Conservation (phyloP, 2,113 vertebrate genomes). For the Megatriorchis doriae region DNA sequence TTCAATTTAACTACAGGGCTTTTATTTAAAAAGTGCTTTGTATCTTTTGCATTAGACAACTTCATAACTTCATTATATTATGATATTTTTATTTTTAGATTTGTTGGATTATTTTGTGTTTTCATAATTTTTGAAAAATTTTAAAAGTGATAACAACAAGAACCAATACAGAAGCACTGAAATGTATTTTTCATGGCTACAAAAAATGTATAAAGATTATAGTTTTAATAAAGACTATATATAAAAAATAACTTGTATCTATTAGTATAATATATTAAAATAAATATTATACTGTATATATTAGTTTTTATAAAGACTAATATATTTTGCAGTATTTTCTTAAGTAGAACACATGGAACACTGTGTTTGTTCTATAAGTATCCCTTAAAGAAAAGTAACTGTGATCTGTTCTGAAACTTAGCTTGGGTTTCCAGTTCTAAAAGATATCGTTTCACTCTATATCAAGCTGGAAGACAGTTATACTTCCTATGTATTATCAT, state of each 20-base stretch:
- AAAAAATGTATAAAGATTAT: background rate
- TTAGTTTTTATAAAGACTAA: background rate
- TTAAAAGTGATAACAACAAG: background rate
- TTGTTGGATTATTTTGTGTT: background rate
- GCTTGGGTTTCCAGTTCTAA: background rate
- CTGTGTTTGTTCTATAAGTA: background rate
- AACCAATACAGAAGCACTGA: background rate
- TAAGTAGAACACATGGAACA: background rate
- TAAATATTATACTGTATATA: background rate
- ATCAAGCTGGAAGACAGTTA: background rate
- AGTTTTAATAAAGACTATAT: background rate
- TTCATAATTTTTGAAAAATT: background rate
- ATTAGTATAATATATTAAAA: background rate
- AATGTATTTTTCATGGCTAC: background rate
- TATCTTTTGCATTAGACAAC: background rate
- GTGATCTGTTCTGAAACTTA: background rate
- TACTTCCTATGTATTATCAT: background rate
- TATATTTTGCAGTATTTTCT: background rate
- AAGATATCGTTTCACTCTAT: background rate
- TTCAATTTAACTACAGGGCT: background rate
- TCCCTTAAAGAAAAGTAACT: background rate
- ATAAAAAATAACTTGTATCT: background rate
- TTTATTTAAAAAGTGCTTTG: background rate
- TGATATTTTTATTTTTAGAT: background rate
- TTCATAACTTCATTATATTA: background rate